phyloP scores from a whole-genome alignment of 2,888 invertebrate species.

The Cataglyphis livida region DNA sequence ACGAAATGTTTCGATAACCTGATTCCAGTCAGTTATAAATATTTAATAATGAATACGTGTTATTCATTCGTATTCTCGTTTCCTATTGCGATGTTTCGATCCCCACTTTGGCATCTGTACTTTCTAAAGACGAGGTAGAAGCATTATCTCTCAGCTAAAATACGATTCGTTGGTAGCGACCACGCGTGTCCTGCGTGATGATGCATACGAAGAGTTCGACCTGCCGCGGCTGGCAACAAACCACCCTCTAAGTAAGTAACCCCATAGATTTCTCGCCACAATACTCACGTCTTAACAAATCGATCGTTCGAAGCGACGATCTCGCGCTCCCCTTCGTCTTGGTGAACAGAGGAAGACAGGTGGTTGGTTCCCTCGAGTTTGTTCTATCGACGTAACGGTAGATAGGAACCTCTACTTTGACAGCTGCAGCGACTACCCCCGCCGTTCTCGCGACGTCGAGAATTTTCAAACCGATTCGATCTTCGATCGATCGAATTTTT shows the following conservation, averaged over 20 bases:
- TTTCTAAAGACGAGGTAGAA: slow-evolving; percentile 36
- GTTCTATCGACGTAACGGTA: slow-evolving; percentile 30
- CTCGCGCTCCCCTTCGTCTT: slow-evolving; percentile 55
- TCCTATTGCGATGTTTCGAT: slow-evolving; percentile 5
- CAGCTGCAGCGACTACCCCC: slow-evolving; percentile 22
- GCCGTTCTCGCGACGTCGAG: slow-evolving; percentile 26
- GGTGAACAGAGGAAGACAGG: slow-evolving; percentile 22
- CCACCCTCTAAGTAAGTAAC: background rate
- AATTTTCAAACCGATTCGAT: slow-evolving; percentile 11
- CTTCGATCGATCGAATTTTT: background rate
- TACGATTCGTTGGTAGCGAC: background rate
- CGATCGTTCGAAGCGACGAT: slow-evolving; percentile 53
- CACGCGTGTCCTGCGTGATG: background rate
- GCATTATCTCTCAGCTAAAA: slow-evolving; percentile 36
- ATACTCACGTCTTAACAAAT: slow-evolving; percentile 58
- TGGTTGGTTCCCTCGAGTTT: slow-evolving; percentile 37
- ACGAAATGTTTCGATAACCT: slow-evolving; percentile 10
- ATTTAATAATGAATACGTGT: slow-evolving; percentile 21
- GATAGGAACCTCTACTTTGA: slow-evolving; percentile 12
- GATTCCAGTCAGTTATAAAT: slow-evolving; percentile 9
- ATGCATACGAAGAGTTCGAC: slow-evolving; percentile 1
- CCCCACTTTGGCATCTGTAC: slow-evolving; percentile 48
- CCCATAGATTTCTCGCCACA: background rate
- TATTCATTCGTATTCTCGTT: slow-evolving; percentile 20
- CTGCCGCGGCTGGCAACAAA: background rate